These are phyloP conservation scores for Leptinotarsa peninsularis DNA, from an alignment of 2,888 invertebrate species.

Conservation along the genomic window DNA sequence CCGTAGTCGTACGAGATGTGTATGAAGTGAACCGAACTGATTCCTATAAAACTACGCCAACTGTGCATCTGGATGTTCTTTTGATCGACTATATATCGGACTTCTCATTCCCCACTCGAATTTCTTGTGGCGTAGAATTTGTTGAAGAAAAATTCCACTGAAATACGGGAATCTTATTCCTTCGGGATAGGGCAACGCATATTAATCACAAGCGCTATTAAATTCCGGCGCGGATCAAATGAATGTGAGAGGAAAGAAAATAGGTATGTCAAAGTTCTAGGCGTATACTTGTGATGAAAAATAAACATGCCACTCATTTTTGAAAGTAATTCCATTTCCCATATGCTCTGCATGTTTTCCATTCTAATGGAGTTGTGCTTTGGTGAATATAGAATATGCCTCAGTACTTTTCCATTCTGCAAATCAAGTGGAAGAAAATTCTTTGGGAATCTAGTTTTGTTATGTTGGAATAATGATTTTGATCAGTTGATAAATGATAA, in stretches of 20 bases:
- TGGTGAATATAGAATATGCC: background rate
- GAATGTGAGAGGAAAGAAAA: background rate
- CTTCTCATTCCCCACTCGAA: background rate
- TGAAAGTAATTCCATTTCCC: background rate
- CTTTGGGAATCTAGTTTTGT: too few relatives aligned
- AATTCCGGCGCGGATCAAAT: constrained; percentile 5
- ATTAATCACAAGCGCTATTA: constrained; percentile 6
- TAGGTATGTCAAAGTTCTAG: background rate
- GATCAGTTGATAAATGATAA: too few relatives aligned
- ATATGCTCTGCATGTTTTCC: background rate
- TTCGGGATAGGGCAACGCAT: constrained; percentile 2
- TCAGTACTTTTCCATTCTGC: background rate
- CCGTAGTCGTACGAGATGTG: background rate
- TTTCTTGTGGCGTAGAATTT: background rate
- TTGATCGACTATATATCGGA: background rate
- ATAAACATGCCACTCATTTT: constrained; percentile 9
- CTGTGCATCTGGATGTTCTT: constrained; percentile 26
- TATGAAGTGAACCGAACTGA: constrained; percentile 29
- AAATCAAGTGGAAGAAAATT: too few relatives aligned
- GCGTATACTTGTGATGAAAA: background rate
- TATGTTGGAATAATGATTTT: too few relatives aligned
- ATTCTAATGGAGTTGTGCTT: background rate
- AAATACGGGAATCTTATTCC: constrained; percentile 3
- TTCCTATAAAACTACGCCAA: constrained; percentile 29
- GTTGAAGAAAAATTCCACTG: background rate